Evolutionary conservation across 1,140 invertebrate species (phyloP).

Genomic region (Drosophila pseudoananassae): DNA sequence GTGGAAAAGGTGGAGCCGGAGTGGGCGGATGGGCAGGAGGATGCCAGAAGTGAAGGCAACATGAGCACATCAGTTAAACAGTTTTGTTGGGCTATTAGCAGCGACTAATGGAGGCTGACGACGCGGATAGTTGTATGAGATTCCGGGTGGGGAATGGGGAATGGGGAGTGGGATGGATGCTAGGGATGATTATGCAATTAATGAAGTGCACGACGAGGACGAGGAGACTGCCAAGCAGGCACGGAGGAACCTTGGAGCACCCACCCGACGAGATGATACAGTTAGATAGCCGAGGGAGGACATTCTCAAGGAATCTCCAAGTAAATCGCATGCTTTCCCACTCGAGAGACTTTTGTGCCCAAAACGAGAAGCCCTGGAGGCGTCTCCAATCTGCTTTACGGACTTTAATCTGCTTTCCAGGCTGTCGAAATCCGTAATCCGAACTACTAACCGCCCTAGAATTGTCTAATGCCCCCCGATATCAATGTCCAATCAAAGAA

Average conservation of each 20-base stretch:
- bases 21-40: constrained; percentile 13
- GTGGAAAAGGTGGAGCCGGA: constrained; percentile 1
- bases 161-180: background rate
- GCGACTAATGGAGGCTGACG: constrained; percentile 71
- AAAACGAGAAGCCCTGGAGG: background rate
- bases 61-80: constrained; percentile 68
- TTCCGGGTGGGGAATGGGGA: background rate
- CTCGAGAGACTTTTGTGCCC: background rate
- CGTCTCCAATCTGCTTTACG: background rate
- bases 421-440: background rate
- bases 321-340: background rate
- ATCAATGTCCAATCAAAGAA: too few relatives aligned
- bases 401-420: background rate
- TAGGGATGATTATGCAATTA: constrained; percentile 68
- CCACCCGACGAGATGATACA: constrained; percentile 21
- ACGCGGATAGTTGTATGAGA: constrained; percentile 19
- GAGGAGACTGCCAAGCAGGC: constrained; percentile 1
- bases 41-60: constrained; percentile 23
- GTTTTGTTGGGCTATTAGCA: constrained; percentile 72
- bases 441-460: background rate
- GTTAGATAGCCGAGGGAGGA: constrained; percentile 16
- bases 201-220: constrained; percentile 41
- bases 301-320: constrained; percentile 1
- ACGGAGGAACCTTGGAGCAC: constrained; percentile 6
- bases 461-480: too few relatives aligned